Percentiles rank a stretch among this genome's conserved stretches.
Conservation (phyloP, 1,140 invertebrate genomes). For the Rhysida immarginata region DNA sequence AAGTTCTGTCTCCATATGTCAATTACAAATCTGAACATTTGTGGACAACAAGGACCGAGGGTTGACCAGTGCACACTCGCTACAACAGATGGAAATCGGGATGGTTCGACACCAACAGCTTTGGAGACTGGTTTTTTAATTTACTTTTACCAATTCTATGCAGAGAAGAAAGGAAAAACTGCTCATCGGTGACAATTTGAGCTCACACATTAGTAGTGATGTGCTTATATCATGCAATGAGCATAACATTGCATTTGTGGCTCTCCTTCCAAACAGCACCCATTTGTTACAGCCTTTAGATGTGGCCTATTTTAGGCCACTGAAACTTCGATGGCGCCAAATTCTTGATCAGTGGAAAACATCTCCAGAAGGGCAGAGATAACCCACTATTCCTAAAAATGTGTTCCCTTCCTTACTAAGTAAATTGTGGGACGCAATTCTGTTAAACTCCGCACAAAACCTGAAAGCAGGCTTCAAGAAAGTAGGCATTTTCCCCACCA, state of each 20-base stretch:
- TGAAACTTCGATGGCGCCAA: slow-evolving; percentile 24
- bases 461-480: background rate
- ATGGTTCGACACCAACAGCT: slow-evolving; percentile 16
- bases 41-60: slow-evolving; percentile 16
- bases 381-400: background rate
- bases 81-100: slow-evolving; percentile 17
- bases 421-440: background rate
- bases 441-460: background rate
- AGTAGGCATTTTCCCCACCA: background rate
- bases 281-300: slow-evolving; percentile 31
- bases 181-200: background rate
- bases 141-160: background rate
- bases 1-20: slow-evolving; percentile 19
- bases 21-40: slow-evolving; percentile 19
- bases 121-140: background rate
- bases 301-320: slow-evolving; percentile 25
- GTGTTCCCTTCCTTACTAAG: background rate
- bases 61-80: slow-evolving; percentile 13
- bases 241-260: slow-evolving; percentile 27
- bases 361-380: background rate
- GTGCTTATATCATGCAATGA: slow-evolving; percentile 15
- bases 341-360: background rate
- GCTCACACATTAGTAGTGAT: slow-evolving; percentile 5
- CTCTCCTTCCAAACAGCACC: slow-evolving; percentile 26
- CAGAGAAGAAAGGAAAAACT: background rate